Evolutionary conservation across 2,888 invertebrate genomes (phyloP), one percentile per base, ranked within the genome.

Genomic region (Drosophila phalerata): DNA sequence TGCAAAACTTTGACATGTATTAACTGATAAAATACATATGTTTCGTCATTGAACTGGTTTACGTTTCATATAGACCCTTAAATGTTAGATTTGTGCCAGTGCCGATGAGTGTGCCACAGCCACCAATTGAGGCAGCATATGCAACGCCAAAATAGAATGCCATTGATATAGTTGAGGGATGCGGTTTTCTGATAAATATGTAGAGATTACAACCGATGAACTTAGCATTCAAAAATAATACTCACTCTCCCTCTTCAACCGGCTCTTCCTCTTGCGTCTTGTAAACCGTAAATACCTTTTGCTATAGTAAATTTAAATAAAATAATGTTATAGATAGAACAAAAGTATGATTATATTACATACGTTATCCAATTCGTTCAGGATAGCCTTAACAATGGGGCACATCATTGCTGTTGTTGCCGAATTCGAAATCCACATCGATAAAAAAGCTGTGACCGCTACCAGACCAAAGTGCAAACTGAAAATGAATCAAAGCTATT

Each of bases 371-470:
- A 91, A 61, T 77, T 91, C 90, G 1, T 47, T 68, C 10, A 91
- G 66, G 0, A 90, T 64, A 0, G 85, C 90, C 13, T 85, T 86
- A 0, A 89, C 77, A 19, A 85, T 85, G 15, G 98, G 97, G 69
- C 97, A 95, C 98, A 98, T 98, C 96, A 98, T 97, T 1, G 97
- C 97, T 0, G 97, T 96, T 0, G 97, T 96, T 0, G 98, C 98
- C 0, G 98, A 97, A 91, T 98, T 98, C 0, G 97, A 97, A 77
- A 98, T 97, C 98, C 98, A 98, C 96, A 98, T 97, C 0, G 98
- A 98, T 73, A 98, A 95, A 83, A 98, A 97, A 95, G 63, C 63
- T 0, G 98, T 97, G 4, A 97, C 97, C 63, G 95, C 93, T 80
- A 97, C 95, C 51, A 98, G 93, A 0, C 97, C 97, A 77, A 97